Conservation (phyloP, 1,140 invertebrate species). For the Brachionus angularis region DNA sequence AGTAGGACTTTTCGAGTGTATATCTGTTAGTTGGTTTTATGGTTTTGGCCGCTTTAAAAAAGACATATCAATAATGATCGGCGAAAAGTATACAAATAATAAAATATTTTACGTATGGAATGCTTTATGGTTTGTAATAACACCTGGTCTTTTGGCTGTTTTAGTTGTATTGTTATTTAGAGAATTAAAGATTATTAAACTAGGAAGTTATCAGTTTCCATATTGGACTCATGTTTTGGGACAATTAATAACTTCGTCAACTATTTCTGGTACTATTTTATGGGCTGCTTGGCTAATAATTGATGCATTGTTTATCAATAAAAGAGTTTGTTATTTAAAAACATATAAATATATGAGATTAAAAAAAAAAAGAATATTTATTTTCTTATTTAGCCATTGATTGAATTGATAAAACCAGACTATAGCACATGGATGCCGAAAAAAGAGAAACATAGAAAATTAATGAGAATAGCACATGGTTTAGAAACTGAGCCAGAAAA, state of each 20-base stretch:
- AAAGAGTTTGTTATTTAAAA: constrained; percentile 7
- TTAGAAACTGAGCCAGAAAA: not conserved
- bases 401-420: constrained; percentile 4
- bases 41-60: constrained; percentile 53
- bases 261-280: constrained; percentile 14
- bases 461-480: constrained; percentile 16
- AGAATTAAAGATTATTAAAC: not conserved
- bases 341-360: not conserved
- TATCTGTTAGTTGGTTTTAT: constrained; percentile 72
- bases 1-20: constrained; percentile 68
- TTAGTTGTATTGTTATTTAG: not conserved
- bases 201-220: constrained; percentile 21
- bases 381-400: not conserved
- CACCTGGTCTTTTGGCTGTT: constrained; percentile 26
- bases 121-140: constrained; percentile 22
- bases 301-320: constrained; percentile 19
- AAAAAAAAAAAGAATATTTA: not conserved
- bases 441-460: constrained; percentile 9
- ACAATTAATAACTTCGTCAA: constrained; percentile 1
- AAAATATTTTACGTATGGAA: constrained; percentile 36
- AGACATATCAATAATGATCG: constrained; percentile 23
- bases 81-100: constrained; percentile 12
- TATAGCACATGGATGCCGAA: constrained; percentile 13
- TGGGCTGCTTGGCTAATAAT: constrained; percentile 11
- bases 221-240: constrained; percentile 32